phyloP scores from a whole-genome alignment of 2,888 invertebrate species.

The Morpho deidamia region DNA sequence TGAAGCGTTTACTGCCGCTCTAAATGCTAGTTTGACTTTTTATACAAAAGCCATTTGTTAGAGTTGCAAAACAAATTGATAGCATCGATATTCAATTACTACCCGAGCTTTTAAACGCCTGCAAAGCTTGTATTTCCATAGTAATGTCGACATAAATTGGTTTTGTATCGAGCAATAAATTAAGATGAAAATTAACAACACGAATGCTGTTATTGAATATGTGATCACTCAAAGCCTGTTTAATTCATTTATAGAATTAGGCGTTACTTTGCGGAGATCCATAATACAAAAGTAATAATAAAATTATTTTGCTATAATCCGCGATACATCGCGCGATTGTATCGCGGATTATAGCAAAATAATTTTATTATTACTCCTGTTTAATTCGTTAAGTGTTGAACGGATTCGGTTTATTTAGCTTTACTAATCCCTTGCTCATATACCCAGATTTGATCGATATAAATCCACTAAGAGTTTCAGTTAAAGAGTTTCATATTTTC shows the following conservation, averaged over 20 bases:
- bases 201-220: conserved; percentile 1
- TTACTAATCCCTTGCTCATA: not conserved
- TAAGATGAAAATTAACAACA: conserved; percentile 12
- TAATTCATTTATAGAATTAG: too few species aligned
- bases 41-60: conserved; percentile 6
- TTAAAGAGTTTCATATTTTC: too few species aligned
- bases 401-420: not conserved
- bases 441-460: too few species aligned
- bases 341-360: too few species aligned
- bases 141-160: conserved; percentile 7
- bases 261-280: too few species aligned
- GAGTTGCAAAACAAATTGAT: conserved; percentile 10
- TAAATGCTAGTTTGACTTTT: conserved; percentile 7
- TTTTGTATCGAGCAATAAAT: conserved; percentile 9
- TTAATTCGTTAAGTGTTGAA: conserved; percentile 1
- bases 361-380: too few species aligned
- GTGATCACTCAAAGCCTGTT: conserved; percentile 1
- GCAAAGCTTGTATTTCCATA: conserved; percentile 9
- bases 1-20: conserved; percentile 5
- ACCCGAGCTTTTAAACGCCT: conserved; percentile 6
- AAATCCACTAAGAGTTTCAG: too few species aligned
- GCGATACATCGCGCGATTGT: too few species aligned
- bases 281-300: too few species aligned
- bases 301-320: too few species aligned
- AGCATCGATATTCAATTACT: conserved; percentile 14